phyloP scores from a whole-genome alignment of 2,888 invertebrate species.

The Bimastos eiseni region DNA sequence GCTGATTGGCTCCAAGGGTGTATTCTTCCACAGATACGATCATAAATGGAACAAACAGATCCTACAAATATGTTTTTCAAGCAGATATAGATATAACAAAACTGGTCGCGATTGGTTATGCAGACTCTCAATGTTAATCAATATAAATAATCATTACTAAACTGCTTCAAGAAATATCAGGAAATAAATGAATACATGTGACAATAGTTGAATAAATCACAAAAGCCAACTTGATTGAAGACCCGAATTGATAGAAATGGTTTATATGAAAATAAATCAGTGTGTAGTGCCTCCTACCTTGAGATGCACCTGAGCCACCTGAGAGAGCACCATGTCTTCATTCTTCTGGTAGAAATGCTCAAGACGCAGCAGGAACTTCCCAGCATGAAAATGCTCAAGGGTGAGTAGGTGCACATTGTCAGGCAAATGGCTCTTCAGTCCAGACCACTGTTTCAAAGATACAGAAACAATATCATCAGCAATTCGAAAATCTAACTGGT shows the following conservation, averaged over 20 bases:
- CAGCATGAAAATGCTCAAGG: constrained; percentile 57
- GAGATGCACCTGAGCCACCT: constrained; percentile 56
- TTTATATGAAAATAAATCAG: neutral
- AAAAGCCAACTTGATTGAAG: neutral
- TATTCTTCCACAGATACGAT: constrained; percentile 52
- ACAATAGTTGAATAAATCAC: neutral
- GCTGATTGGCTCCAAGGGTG: constrained; percentile 56
- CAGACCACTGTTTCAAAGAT: constrained; percentile 49
- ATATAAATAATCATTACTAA: neutral
- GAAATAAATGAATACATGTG: neutral
- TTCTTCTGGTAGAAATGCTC: constrained; percentile 61
- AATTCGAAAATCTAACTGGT: neutral
- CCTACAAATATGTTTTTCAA: constrained; percentile 44
- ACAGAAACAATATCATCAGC: neutral
- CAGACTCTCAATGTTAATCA: neutral
- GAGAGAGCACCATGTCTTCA: constrained; percentile 55
- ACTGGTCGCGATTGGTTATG: neutral
- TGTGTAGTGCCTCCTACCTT: constrained; percentile 48
- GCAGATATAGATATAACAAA: neutral
- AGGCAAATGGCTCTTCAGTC: constrained; percentile 46
- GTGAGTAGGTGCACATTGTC: constrained; percentile 60
- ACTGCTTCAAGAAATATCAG: neutral
- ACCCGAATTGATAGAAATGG: neutral
- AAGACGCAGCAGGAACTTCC: constrained; percentile 58
- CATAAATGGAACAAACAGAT: constrained; percentile 52